Conservation (phyloP, 2,113 vertebrate species). For the Sterna hirundo region DNA sequence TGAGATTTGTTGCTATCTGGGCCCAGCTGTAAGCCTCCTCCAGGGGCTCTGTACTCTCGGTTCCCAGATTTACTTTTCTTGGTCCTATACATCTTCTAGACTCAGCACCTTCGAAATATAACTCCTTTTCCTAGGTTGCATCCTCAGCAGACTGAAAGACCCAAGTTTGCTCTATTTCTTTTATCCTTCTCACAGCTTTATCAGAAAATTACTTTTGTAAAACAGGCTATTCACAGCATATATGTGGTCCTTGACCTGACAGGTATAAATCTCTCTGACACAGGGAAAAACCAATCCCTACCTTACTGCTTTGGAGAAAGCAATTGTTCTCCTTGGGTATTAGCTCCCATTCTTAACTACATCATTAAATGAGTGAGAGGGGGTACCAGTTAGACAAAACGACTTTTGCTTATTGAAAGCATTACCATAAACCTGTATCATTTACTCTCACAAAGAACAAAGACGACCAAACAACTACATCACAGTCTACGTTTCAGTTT, state of each 20-base stretch:
- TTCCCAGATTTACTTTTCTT: background rate
- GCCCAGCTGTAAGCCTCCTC: background rate
- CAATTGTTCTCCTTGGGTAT: background rate
- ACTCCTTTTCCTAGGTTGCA: background rate
- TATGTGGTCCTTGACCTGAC: background rate
- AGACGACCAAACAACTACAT: background rate
- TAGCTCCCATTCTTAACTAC: background rate
- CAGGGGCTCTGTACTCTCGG: background rate
- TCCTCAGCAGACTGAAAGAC: background rate
- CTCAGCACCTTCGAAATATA: background rate
- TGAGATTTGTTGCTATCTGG: accelerated
- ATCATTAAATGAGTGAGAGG: background rate
- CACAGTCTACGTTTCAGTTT: background rate
- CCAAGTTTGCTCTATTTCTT: background rate
- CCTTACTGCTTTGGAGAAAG: background rate
- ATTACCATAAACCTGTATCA: background rate
- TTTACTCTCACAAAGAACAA: background rate
- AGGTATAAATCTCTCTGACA: background rate
- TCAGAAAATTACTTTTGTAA: background rate
- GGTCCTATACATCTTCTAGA: background rate
- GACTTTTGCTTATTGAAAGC: background rate
- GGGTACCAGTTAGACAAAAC: background rate
- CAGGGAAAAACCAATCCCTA: background rate
- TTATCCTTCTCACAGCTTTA: background rate
- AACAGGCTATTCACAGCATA: background rate